Base-by-base conservation (phyloP, 1,140 invertebrate species). In the Drosophila nigrodunni region DNA sequence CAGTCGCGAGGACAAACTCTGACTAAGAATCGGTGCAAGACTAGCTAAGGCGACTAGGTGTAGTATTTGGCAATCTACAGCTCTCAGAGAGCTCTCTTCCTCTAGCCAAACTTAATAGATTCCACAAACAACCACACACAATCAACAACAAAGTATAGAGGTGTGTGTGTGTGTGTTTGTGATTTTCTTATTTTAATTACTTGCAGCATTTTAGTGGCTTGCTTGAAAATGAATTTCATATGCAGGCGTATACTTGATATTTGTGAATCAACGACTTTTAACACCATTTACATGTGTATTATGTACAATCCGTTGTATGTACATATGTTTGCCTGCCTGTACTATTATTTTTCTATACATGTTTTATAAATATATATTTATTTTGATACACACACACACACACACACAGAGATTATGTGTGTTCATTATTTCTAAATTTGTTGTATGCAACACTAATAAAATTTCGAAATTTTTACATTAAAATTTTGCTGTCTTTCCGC, bases 161-260 rank as follows among this genome's bases (percentile, higher is more conserved):
- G 55, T n/a, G 21, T 35, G 34, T 52, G 10, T 35, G 11, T 44
- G 52, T 35, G 50, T 50, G 59, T 61, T 77, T 77, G 74, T 80
- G 39, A 64, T 64, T 69, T 87, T 82, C 81, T 81, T 86, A 88
- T 79, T 87, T 87, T 87, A 87, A 87, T 87, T 88, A 87, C 83
- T 87, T 79, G 82, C 80, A 52, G 77, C 77, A 83, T 80, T 78
- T 82, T 83, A 66, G 49, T 61, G 74, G 77, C 60, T 69, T 25
- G 54, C 64, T 47, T 30, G 18, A 72, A 85, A 77, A 77, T 74
- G 69, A 68, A 83, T 80, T 72, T 76, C 72, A 87, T 80, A 69
- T 77, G 64, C 78, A 75, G 54, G 57, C 70, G 72, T 74, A 87
- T 82, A 79, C 71, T 69, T 88, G 73, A 87, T 88, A 64, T 75